A percentile compares a stretch with the other conserved stretches of the same genome.
Conservation (phyloP, 2,113 vertebrate species). For the Acanthochromis polyacanthus region DNA sequence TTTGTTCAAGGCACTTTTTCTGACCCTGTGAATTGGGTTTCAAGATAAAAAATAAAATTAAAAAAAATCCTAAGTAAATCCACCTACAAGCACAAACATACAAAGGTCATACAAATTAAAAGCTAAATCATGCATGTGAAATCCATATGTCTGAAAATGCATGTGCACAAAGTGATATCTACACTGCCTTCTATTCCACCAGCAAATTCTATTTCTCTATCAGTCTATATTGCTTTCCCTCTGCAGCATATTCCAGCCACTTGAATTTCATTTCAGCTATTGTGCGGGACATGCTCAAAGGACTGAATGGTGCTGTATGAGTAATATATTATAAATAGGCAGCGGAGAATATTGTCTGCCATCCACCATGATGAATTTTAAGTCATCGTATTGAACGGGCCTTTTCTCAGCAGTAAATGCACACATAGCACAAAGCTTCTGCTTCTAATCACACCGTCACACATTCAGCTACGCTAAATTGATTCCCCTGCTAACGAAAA, state of each 20-base stretch:
- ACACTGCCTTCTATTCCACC: background rate
- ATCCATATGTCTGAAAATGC: constrained; percentile 30
- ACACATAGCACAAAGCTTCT: constrained; percentile 38
- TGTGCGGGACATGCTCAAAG: constrained; percentile 15
- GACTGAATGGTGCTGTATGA: constrained; percentile 39
- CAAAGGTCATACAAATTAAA: constrained; percentile 11
- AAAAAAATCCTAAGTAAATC: background rate
- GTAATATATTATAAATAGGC: constrained; percentile 66
- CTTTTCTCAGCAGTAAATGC: constrained; percentile 45
- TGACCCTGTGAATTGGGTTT: background rate
- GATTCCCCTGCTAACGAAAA: constrained; percentile 23
- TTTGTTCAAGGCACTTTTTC: background rate
- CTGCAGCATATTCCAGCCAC: constrained; percentile 38
- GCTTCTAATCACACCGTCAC: constrained; percentile 34
- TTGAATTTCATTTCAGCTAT: constrained; percentile 42
- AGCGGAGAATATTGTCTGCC: constrained; percentile 53
- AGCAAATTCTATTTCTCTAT: constrained; percentile 25
- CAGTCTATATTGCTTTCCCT: constrained; percentile 40
- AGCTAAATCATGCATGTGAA: constrained; percentile 28
- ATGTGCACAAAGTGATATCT: constrained; percentile 7
- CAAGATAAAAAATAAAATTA: background rate
- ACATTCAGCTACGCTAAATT: constrained; percentile 22
- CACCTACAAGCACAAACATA: background rate
- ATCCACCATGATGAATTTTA: constrained; percentile 49
- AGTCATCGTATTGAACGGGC: constrained; percentile 50